Evolutionary conservation across 2,113 vertebrate genomes (phyloP).

Genomic region (Phoxinus phoxinus): DNA sequence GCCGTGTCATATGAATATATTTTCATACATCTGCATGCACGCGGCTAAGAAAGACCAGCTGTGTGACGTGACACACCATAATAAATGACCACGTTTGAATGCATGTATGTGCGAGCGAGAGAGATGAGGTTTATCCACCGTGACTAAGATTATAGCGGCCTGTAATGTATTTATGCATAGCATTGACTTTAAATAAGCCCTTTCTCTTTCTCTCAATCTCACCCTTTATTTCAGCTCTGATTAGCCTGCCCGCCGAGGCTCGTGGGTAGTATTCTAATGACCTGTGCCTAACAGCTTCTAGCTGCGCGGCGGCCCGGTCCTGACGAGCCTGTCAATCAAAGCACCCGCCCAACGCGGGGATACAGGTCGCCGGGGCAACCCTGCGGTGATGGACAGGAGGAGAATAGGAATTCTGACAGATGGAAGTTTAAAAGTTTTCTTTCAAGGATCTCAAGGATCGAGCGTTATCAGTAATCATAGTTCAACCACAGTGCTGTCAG

Average conservation of each 20-base stretch:
- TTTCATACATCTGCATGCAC: slow-evolving; percentile 34
- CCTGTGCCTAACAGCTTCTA: slow-evolving; percentile 49
- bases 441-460: background rate
- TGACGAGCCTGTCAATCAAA: slow-evolving; percentile 53
- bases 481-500: background rate
- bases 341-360: background rate
- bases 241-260: slow-evolving; percentile 46
- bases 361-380: slow-evolving; percentile 33
- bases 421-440: slow-evolving; percentile 23
- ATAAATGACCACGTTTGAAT: slow-evolving; percentile 35
- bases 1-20: slow-evolving; percentile 33
- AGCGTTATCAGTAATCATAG: background rate
- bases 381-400: slow-evolving; percentile 36
- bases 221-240: slow-evolving; percentile 53
- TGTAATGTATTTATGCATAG: slow-evolving; percentile 81
- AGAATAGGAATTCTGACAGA: background rate
- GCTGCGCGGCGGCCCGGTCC: slow-evolving; percentile 19
- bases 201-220: slow-evolving; percentile 47
- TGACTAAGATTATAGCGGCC: slow-evolving; percentile 71
- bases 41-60: slow-evolving; percentile 30
- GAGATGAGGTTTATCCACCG: slow-evolving; percentile 73
- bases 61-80: slow-evolving; percentile 28
- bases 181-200: slow-evolving; percentile 75
- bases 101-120: slow-evolving; percentile 46
- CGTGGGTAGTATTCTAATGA: slow-evolving; percentile 55